A percentile compares a stretch with the other conserved stretches of the same genome.
phyloP scores from a whole-genome alignment of 2,113 vertebrate genomes.

The Malurus elegans region DNA sequence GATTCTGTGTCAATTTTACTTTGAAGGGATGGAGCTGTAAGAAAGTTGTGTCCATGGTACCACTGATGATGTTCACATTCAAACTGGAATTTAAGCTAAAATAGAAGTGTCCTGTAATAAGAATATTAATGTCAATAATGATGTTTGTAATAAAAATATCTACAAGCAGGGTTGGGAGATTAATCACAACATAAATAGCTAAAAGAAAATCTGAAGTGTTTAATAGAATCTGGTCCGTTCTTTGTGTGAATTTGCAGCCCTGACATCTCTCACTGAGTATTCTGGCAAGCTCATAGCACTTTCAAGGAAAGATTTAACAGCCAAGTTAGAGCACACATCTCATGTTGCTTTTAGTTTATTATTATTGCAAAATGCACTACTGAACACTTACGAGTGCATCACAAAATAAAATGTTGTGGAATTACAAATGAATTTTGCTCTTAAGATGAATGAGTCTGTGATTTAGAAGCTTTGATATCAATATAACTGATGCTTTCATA shows the following conservation, averaged over 20 bases:
- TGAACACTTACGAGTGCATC: constrained; percentile 6
- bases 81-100: not conserved
- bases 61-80: not conserved
- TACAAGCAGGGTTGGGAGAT: not conserved
- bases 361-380: constrained; percentile 44
- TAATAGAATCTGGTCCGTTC: not conserved
- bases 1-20: not conserved
- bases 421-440: not conserved
- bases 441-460: not conserved
- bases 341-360: constrained; percentile 56
- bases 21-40: not conserved
- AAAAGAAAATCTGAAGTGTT: not conserved
- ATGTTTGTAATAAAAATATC: not conserved
- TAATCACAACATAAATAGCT: not conserved
- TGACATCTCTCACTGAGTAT: not conserved
- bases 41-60: not conserved
- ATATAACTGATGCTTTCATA: not conserved
- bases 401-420: not conserved
- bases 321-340: constrained; percentile 44
- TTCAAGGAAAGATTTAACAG: constrained; percentile 58
- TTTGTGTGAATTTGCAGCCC: not conserved
- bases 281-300: constrained; percentile 28
- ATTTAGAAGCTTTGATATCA: not conserved
- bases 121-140: not conserved
- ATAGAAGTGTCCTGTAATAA: not conserved